Evolutionary conservation across 1,140 invertebrate species (phyloP).

Genomic region (Chironomus striatipennis): DNA sequence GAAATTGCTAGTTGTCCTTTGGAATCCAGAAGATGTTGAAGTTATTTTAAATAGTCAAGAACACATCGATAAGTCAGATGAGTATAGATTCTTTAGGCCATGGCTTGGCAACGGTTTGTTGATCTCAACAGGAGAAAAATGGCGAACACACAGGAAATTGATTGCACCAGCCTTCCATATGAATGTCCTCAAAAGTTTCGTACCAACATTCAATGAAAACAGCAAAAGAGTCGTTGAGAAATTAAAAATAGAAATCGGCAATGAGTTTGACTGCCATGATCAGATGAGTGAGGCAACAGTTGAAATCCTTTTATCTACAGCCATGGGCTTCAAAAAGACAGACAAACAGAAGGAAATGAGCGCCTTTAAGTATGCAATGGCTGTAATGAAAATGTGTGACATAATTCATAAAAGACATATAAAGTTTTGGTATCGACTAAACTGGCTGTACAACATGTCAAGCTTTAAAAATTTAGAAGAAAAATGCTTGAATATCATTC

Average conservation of each 20-base stretch:
- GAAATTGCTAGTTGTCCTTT: conserved; percentile 53
- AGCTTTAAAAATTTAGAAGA: conserved; percentile 49
- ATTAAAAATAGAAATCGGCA: conserved; percentile 52
- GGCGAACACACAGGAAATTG: conserved; percentile 75
- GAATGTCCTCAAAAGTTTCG: conserved; percentile 81
- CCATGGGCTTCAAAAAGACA: conserved; percentile 52
- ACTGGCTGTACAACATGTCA: conserved; percentile 51
- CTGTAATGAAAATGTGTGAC: conserved; percentile 67
- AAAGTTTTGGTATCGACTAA: conserved; percentile 48
- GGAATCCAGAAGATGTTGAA: conserved; percentile 58
- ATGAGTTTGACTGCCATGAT: conserved; percentile 73
- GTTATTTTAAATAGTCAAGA: conserved; percentile 58
- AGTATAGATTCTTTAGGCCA: conserved; percentile 78
- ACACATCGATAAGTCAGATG: conserved; percentile 71
- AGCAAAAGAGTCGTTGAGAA: conserved; percentile 58
- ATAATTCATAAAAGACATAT: conserved; percentile 59
- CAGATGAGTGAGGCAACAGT: conserved; percentile 76
- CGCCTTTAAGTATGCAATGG: conserved; percentile 60
- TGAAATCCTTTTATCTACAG: conserved; percentile 70
- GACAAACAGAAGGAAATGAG: conserved; percentile 45
- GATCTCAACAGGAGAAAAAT: conserved; percentile 74
- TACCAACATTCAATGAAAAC: conserved; percentile 80
- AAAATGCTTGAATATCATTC: conserved; percentile 50
- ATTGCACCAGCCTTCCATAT: conserved; percentile 91
- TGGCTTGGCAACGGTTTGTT: conserved; percentile 84